Evolutionary conservation across 2,113 vertebrate species (phyloP), one percentile per base, ranked within the genome.

Genomic region (Upupa epops): DNA sequence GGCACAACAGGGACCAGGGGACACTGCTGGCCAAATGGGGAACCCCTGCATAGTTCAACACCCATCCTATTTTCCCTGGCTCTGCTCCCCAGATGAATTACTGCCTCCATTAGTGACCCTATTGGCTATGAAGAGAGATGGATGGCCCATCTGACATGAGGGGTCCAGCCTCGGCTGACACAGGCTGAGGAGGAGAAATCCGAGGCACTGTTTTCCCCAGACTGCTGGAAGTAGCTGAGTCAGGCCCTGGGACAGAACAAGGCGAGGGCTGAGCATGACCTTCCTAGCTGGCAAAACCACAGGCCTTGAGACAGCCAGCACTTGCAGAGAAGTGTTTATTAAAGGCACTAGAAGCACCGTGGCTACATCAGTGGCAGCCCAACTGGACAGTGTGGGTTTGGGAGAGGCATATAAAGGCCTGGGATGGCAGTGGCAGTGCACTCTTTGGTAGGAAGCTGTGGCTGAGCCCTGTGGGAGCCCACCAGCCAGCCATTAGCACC

Each of bases 311-410:
- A 29, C 87, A 82, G 70, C 18, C 2, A 0, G 51, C 63, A 84
- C 90, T 96, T 65, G 84, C 90, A 84, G 68, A 91, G 74, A 92
- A 34, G 86, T 95, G 93, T 96, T 96, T 96, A 96, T 96, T 96
- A 52, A 92, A 95, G 94, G 92, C 92, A 96, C 88, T 89, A 90
- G 93, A 96, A 96, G 95, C 94, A 95, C 90, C 59, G 55, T 94
- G 93, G 93, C 92, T 86, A 73, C 92, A 91, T 24, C 93, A 88
- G 83, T 3, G 1, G 79, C 93, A 91, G 92, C 90, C 93, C 0
- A 3, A 74, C 36, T 0, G 0, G 69, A 86, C 64, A 83, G 87
- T 31, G 83, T 22, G 94, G 90, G 83, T 42, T 71, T 40, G 52
- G 90, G 86, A 55, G n/a, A 89, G 75, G 75, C 64, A 68, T 70